phyloP scores from a whole-genome alignment of 1,140 invertebrate species.

The Proales similis region DNA sequence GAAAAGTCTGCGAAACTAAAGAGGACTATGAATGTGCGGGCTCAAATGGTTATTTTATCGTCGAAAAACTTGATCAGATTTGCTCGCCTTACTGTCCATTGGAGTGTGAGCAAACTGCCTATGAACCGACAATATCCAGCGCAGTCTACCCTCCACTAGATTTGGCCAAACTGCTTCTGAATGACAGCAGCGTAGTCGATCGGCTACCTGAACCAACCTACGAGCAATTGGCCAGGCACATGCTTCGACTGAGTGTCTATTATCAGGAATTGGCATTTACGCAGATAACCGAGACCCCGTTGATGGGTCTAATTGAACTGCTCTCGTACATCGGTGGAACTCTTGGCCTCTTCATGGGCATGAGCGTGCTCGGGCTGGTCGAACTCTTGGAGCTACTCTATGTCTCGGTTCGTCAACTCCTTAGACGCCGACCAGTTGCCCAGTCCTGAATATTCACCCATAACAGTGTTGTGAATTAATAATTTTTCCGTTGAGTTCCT shows the following conservation, averaged over 20 bases:
- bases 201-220: background rate
- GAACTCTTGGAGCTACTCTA: constrained; percentile 3
- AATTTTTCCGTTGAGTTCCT: too few relatives aligned
- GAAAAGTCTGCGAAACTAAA: too few relatives aligned
- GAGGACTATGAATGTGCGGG: too few relatives aligned
- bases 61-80: background rate
- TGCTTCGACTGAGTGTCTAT: background rate
- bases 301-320: background rate
- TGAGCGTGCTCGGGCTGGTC: background rate
- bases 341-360: constrained; percentile 6
- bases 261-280: constrained; percentile 24
- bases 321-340: constrained; percentile 9
- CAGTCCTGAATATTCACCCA: too few relatives aligned
- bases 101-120: background rate
- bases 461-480: too few relatives aligned
- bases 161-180: background rate
- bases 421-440: too few relatives aligned
- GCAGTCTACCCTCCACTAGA: too few relatives aligned
- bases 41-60: background rate
- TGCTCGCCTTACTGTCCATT: constrained; percentile 14
- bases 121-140: background rate
- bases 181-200: background rate
- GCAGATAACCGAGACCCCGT: constrained; percentile 8
- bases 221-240: background rate
- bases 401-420: too few relatives aligned